Evolutionary conservation across 2,797 vertebrate genomes (phyloP), one percentile per base, ranked within the genome.

Genomic region (Sandelia bainsii): DNA sequence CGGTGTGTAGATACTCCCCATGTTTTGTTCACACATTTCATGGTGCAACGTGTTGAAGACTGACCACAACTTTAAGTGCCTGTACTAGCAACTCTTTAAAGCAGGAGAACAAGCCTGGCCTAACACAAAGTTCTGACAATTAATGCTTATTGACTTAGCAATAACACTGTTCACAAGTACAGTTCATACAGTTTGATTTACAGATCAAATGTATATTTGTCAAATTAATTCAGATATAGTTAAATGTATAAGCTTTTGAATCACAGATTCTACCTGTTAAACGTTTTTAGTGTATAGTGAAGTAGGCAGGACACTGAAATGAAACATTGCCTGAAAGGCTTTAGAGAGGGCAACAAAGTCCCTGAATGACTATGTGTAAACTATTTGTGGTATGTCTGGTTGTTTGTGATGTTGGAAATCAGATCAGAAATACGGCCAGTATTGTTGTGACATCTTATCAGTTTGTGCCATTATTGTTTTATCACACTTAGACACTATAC

Each of bases 381-480:
- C 25, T 25, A n/a, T n/a, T n/a, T n/a, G 25, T 25, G 25, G 25
- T 25, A 25, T 25, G 25, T 25, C 25, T 25, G 25, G 25, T 25
- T 25, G 25, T 25, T 25, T 25, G 4, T 4, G 25, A 25, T 25
- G 25, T 25, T 25, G 25, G 25, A 25, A 25, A 25, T 25, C 25
- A 25, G 25, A 25, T 2, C 42, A 29, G 34, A 23, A 53, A 61
- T 54, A 23, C 40, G 19, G 27, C 40, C 57, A 48, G 66, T n/a
- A 54, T 4, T 59, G 63, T 58, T 70, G 61, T 75, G 67, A 82
- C 54, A 73, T 53, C 20, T 10, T 46, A 23, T 80, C 44, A 53
- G 37, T 37, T 20, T 49, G 22, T 74, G 27, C 19, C 3, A 17
- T 34, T 79, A 11, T 63, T 32, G 32, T 56, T 58, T 66, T 39